A percentile compares a stretch with the other conserved stretches of the same genome.
These are phyloP conservation scores for Pygocentrus nattereri DNA, from an alignment of 2,797 vertebrate species.

Conservation along the genomic window DNA sequence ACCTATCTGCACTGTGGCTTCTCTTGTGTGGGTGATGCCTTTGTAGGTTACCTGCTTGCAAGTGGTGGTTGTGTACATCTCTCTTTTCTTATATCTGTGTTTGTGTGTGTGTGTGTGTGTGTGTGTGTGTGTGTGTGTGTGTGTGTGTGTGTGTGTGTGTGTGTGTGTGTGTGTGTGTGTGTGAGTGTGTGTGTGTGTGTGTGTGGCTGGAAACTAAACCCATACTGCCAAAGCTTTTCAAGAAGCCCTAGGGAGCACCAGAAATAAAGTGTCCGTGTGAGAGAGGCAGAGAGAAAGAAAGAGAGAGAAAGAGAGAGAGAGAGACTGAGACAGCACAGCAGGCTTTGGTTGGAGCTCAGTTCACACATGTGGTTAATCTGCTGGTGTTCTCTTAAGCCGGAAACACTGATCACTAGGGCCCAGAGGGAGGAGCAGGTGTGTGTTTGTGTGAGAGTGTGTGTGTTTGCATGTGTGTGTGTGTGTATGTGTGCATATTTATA, in stretches of 20 bases:
- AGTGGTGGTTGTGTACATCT: conserved; percentile 38
- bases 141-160: conserved; percentile 19
- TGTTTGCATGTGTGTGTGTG: conserved; percentile 4
- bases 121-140: conserved; percentile 27
- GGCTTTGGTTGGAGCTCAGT: conserved; percentile 54
- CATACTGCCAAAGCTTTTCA: conserved; percentile 50
- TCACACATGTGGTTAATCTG: conserved; percentile 63
- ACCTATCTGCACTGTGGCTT: conserved; percentile 46
- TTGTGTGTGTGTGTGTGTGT: conserved; percentile 20
- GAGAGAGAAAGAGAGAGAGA: conserved; percentile 35
- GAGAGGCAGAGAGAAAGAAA: conserved; percentile 29
- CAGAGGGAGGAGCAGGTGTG: conserved; percentile 51
- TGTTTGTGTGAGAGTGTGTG: conserved; percentile 34
- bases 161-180: conserved; percentile 20
- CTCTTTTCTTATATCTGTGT: conserved; percentile 28
- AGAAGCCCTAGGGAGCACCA: conserved; percentile 52
- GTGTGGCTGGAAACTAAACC: conserved; percentile 44
- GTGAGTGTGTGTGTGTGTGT: conserved; percentile 27
- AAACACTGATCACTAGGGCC: conserved; percentile 55
- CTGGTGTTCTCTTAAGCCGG: conserved; percentile 60
- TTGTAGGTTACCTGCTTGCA: conserved; percentile 49
- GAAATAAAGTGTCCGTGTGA: conserved; percentile 47
- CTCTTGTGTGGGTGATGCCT: conserved; percentile 54
- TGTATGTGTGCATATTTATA: neutral
- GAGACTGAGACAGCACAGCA: conserved; percentile 48